Percentiles rank a stretch among this genome's conserved stretches.
phyloP scores from a whole-genome alignment of 2,797 vertebrate genomes.

The Rhinatrema bivittatum region DNA sequence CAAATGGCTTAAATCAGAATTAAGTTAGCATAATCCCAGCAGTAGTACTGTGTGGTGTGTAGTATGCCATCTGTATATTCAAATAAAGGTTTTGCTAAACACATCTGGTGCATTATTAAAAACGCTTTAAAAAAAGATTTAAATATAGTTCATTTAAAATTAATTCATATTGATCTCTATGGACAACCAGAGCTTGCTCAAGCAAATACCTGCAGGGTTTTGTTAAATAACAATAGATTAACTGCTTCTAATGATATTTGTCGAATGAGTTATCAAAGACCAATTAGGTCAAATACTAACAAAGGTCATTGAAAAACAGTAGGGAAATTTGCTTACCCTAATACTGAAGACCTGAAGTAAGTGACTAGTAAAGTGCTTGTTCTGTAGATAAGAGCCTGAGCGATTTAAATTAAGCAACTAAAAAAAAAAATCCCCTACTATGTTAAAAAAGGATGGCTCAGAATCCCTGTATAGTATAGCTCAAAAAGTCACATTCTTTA shows the following conservation, averaged over 20 bases:
- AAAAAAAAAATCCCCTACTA: no score
- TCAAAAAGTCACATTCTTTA: no score
- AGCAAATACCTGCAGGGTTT: no score
- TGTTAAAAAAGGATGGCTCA: no score
- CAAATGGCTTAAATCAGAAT: conserved; percentile 10
- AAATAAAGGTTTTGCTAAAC: conserved; percentile 14
- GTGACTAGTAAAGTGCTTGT: no score
- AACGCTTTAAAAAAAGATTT: conserved; percentile 18
- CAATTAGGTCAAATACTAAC: neutral
- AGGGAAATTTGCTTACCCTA: no score
- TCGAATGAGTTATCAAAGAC: conserved; percentile 9
- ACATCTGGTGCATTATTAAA: conserved; percentile 15
- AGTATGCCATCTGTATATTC: conserved; percentile 17
- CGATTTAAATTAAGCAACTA: no score
- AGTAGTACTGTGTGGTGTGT: conserved; percentile 1
- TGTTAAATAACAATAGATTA: no score
- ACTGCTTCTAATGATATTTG: conserved; percentile 7
- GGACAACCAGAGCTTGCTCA: conserved; percentile 8
- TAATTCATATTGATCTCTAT: conserved; percentile 15
- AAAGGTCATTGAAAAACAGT: neutral
- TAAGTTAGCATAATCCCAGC: conserved; percentile 10
- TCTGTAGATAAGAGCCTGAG: no score
- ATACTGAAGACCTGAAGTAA: no score
- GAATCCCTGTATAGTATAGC: no score
- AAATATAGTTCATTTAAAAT: conserved; percentile 27